Base-by-base conservation (phyloP, 2,888 invertebrate genomes). In the Drosophila nr. medialis region DNA sequence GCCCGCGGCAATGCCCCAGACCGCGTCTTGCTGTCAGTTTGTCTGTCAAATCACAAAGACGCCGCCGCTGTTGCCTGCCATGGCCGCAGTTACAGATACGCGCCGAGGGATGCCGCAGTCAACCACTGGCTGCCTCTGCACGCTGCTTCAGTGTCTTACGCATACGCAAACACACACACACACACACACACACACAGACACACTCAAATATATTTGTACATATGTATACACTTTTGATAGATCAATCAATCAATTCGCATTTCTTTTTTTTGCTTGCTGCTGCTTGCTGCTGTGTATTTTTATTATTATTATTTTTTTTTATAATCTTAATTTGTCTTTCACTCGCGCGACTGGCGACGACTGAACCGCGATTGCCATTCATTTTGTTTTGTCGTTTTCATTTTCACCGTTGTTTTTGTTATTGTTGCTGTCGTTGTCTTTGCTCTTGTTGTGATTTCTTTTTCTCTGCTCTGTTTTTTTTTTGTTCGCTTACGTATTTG, bases 281-380 rank as follows among this genome's bases (percentile, higher is more conserved):
- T 10, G 27, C 18, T 27, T 27, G 18, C 50, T 71, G 53, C 61
- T 80, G 62, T 86, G 80, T 86, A 65, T 88, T 85, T 82, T 85
- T 90, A 78, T 89, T 86, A 80, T 85, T 72, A 55, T 53, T 53
- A 4, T 77, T 78, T 72, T 66, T 76, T 87, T 89, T 81, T 89
- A 89, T 87, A 87, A 89, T 87, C 90, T 87, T 87, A 87, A 87
- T 89, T 87, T 87, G 86, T 87, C 90, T 87, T 87, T 87, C 90
- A 86, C 69, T 83, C 83, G 84, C 86, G 85, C 83, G 80, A 84
- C 74, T 83, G 80, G 77, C 82, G 65, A 82, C 87, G 83, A 86
- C 83, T 87, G 88, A 87, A 77, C 83, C 86, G 79, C 88, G 86
- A 76, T 77, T 85, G 83, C 80, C 77, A 85, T 89, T 89, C 77